Evolutionary conservation across 2,797 vertebrate genomes (phyloP).

Genomic region (Anisognathus igniventris): DNA sequence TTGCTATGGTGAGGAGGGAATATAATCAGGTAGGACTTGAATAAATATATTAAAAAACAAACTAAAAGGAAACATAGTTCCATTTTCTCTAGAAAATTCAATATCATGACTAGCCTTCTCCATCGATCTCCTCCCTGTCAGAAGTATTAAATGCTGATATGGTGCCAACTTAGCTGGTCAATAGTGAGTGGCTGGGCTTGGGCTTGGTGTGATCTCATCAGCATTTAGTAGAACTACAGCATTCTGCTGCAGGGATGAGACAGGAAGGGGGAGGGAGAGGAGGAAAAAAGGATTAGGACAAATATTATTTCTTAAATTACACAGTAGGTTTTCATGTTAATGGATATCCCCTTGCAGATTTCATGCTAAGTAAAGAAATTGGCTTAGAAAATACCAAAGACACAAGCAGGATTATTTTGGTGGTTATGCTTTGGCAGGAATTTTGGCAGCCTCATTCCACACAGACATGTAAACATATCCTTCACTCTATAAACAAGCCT

Average conservation of each 20-base stretch:
- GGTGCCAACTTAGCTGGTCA: background rate
- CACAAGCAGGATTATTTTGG: background rate
- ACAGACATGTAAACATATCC: background rate
- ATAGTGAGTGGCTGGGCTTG: background rate
- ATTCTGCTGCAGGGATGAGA: background rate
- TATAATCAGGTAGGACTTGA: background rate
- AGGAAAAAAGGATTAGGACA: background rate
- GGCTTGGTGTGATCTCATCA: background rate
- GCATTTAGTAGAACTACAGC: background rate
- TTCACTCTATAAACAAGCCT: background rate
- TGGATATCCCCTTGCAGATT: background rate
- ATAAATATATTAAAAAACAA: background rate
- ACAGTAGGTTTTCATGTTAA: background rate
- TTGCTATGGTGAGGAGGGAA: background rate
- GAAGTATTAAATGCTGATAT: background rate
- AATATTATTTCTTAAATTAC: constrained; percentile 21
- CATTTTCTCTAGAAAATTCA: background rate
- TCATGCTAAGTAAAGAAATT: background rate
- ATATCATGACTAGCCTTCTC: background rate
- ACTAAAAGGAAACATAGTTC: background rate
- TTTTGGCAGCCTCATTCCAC: background rate
- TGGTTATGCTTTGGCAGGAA: background rate
- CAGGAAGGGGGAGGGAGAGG: background rate
- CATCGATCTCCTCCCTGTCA: background rate
- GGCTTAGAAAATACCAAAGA: background rate